A percentile compares a stretch with the other conserved stretches of the same genome.
Conservation (phyloP, 2,888 invertebrate species). For the Synanthedon vespiformis region DNA sequence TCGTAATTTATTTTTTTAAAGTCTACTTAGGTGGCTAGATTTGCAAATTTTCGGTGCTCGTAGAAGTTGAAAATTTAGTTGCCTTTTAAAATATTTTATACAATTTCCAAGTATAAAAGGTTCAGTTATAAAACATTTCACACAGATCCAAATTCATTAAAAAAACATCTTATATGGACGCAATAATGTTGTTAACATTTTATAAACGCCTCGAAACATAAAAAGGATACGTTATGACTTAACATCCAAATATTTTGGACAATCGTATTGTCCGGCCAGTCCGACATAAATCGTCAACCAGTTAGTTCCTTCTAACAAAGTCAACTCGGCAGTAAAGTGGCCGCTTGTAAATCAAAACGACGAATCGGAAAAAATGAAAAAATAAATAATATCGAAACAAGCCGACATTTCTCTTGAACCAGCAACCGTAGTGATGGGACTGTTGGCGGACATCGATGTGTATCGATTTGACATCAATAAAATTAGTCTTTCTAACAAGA, state of each 20-base stretch:
- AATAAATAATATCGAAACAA: constrained; percentile 40
- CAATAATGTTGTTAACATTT: constrained; percentile 32
- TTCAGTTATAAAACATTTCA: no score
- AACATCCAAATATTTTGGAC: constrained; percentile 57
- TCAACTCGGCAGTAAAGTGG: constrained; percentile 59
- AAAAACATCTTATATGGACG: constrained; percentile 17
- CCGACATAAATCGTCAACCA: constrained; percentile 58
- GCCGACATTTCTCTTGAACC: constrained; percentile 42
- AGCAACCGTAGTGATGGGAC: constrained; percentile 31
- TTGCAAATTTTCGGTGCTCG: no score
- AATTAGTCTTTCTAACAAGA: neutral
- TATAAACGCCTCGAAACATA: constrained; percentile 20
- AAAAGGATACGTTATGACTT: constrained; percentile 43
- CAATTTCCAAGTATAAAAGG: no score
- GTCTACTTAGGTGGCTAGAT: no score
- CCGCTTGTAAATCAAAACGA: constrained; percentile 65
- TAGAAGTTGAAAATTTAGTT: no score
- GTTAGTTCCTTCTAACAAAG: constrained; percentile 62
- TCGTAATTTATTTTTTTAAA: no score
- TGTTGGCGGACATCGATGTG: constrained; percentile 4
- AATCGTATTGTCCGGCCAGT: constrained; percentile 44
- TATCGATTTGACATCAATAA: constrained; percentile 19
- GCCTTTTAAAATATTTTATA: no score
- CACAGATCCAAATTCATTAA: no score
- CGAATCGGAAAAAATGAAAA: constrained; percentile 50